Evolutionary conservation across 1,140 invertebrate genomes (phyloP).

Genomic region (Teleogryllus occipitalis): DNA sequence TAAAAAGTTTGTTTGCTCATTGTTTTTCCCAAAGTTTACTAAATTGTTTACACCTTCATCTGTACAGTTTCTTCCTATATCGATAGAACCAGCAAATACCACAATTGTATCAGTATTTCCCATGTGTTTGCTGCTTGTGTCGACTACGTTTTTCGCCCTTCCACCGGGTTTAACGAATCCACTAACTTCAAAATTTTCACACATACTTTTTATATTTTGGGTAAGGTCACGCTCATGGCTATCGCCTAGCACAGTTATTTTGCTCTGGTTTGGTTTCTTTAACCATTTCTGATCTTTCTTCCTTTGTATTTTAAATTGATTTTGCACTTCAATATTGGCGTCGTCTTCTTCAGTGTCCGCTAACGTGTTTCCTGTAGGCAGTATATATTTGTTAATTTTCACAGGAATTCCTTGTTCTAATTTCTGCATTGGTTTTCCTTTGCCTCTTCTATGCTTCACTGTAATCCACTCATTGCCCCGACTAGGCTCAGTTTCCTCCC

Average conservation of each 20-base stretch:
- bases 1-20: not conserved
- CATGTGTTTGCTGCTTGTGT: not conserved
- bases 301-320: too few relatives aligned
- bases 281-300: too few relatives aligned
- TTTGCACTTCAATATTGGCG: too few relatives aligned
- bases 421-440: too few relatives aligned
- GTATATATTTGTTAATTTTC: too few relatives aligned
- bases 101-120: not conserved
- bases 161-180: not conserved
- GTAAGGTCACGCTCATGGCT: not conserved
- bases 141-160: not conserved
- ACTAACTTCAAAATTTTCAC: not conserved
- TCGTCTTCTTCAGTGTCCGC: too few relatives aligned
- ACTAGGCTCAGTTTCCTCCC: too few relatives aligned
- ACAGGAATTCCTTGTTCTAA: too few relatives aligned
- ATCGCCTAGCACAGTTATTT: not conserved
- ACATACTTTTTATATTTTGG: not conserved
- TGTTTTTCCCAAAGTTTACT: not conserved
- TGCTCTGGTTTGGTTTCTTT: not conserved
- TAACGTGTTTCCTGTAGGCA: too few relatives aligned
- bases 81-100: not conserved
- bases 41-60: not conserved
- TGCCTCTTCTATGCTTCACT: too few relatives aligned
- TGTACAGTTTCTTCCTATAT: not conserved
- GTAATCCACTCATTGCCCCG: too few relatives aligned